Conservation (phyloP, 1,140 invertebrate genomes). For the Bombyx mandarina region DNA sequence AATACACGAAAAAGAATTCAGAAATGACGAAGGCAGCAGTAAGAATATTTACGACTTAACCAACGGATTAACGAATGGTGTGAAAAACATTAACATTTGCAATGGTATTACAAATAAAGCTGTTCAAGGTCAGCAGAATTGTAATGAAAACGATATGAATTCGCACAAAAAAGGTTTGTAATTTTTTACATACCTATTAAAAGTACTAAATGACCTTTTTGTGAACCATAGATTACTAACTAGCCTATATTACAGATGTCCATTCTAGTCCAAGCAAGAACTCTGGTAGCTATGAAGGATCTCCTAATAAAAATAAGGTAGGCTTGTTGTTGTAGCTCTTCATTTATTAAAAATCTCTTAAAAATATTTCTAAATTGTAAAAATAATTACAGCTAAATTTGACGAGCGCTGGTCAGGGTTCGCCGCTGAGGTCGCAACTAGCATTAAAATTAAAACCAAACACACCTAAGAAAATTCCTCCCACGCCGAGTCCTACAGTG, state of each 20-base stretch:
- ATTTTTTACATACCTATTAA: background rate
- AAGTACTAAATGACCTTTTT: background rate
- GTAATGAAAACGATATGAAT: conserved; percentile 49
- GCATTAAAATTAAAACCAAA: conserved; percentile 75
- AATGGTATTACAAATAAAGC: conserved; percentile 56
- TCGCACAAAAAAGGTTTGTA: conserved; percentile 49
- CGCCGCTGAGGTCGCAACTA: conserved; percentile 74
- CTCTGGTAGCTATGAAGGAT: conserved; percentile 49
- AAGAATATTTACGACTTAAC: conserved; percentile 8
- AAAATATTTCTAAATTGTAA: background rate
- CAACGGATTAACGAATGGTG: conserved; percentile 47
- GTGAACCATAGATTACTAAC: background rate
- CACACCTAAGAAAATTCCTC: conserved; percentile 62
- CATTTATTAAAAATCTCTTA: conserved; percentile 3
- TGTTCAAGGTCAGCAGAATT: conserved; percentile 46
- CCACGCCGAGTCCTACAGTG: conserved; percentile 61
- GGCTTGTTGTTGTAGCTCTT: conserved; percentile 11
- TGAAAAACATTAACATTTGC: conserved; percentile 59
- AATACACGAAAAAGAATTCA: conserved; percentile 26
- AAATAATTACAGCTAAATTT: conserved; percentile 44
- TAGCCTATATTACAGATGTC: conserved; percentile 28
- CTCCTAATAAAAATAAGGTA: conserved; percentile 61
- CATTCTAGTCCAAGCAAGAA: conserved; percentile 55
- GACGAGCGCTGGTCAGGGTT: conserved; percentile 72
- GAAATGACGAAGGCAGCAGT: conserved; percentile 39